Evolutionary conservation across 2,113 vertebrate species (phyloP).

Genomic region (Chlamydotis undulata): DNA sequence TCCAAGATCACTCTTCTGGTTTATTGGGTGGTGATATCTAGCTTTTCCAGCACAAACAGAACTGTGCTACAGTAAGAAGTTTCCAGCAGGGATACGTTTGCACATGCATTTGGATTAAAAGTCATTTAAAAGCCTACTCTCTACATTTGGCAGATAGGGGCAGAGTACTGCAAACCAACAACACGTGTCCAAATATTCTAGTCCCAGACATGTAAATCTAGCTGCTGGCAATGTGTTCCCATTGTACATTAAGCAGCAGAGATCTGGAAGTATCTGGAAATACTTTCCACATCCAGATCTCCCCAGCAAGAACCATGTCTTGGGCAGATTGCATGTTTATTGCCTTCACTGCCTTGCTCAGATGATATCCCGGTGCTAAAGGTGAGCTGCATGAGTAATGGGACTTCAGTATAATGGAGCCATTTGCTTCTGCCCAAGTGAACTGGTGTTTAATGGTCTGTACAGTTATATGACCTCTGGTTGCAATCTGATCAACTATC

Average conservation of each 20-base stretch:
- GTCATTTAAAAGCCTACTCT: neutral
- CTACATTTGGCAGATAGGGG: neutral
- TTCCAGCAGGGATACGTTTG: constrained; percentile 39
- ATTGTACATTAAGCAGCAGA: neutral
- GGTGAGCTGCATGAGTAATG: constrained; percentile 23
- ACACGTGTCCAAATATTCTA: neutral
- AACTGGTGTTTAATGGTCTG: constrained; percentile 58
- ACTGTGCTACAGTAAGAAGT: constrained; percentile 10
- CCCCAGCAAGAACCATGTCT: constrained; percentile 42
- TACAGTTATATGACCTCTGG: constrained; percentile 35
- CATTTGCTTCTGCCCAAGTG: constrained; percentile 37
- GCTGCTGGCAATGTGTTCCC: neutral
- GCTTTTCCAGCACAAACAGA: constrained; percentile 63
- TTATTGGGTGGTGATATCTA: constrained; percentile 56
- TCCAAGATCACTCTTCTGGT: constrained; percentile 30
- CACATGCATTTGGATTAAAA: neutral
- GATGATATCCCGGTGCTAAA: constrained; percentile 11
- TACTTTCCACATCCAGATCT: constrained; percentile 57
- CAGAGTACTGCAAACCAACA: neutral
- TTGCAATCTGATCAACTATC: constrained; percentile 29
- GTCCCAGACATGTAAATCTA: neutral
- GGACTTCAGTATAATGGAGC: constrained; percentile 24
- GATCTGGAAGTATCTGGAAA: constrained; percentile 60
- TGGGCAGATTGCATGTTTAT: constrained; percentile 40
- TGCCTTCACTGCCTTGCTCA: constrained; percentile 18